Evolutionary conservation across 1,140 invertebrate species (phyloP).

Genomic region (Agraylea sexmaculata): DNA sequence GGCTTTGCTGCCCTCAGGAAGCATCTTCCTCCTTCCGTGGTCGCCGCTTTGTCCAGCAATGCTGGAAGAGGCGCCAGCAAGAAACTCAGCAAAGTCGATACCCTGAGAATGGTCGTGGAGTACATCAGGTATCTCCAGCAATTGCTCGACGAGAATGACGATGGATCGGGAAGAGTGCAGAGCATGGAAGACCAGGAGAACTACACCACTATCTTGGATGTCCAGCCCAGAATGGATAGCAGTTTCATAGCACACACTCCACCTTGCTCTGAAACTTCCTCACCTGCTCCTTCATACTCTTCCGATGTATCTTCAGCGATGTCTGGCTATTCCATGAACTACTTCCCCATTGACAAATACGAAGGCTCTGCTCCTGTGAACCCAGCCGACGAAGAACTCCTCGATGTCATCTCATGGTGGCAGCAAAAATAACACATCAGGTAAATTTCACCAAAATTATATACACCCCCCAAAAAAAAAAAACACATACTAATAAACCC

Average conservation of each 20-base stretch:
- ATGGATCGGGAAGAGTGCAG: conserved; percentile 29
- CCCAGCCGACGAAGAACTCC: conserved; percentile 61
- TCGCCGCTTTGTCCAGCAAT: conserved; percentile 54
- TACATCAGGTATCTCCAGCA: conserved; percentile 84
- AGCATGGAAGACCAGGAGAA: conserved; percentile 20
- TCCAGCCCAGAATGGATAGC: conserved; percentile 24
- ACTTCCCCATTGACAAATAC: conserved; percentile 37
- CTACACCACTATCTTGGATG: conserved; percentile 24
- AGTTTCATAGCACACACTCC: conserved; percentile 35
- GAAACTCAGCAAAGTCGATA: conserved; percentile 93
- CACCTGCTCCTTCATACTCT: conserved; percentile 61
- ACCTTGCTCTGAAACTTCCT: conserved; percentile 54
- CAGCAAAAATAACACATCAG: conserved; percentile 45
- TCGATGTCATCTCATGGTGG: conserved; percentile 79
- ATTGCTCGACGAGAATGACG: conserved; percentile 59
- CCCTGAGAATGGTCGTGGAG: conserved; percentile 83
- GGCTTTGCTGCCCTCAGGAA: conserved; percentile 79
- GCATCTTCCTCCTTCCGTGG: conserved; percentile 70
- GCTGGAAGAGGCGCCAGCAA: conserved; percentile 62
- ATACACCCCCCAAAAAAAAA: too few relatives aligned
- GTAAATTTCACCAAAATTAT: conserved; percentile 26
- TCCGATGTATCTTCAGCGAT: conserved; percentile 49
- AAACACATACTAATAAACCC: too few relatives aligned
- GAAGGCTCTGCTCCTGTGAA: conserved; percentile 39
- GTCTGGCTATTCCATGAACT: conserved; percentile 24